phyloP scores from a whole-genome alignment of 2,797 vertebrate genomes.

The Linurgus olivaceus region DNA sequence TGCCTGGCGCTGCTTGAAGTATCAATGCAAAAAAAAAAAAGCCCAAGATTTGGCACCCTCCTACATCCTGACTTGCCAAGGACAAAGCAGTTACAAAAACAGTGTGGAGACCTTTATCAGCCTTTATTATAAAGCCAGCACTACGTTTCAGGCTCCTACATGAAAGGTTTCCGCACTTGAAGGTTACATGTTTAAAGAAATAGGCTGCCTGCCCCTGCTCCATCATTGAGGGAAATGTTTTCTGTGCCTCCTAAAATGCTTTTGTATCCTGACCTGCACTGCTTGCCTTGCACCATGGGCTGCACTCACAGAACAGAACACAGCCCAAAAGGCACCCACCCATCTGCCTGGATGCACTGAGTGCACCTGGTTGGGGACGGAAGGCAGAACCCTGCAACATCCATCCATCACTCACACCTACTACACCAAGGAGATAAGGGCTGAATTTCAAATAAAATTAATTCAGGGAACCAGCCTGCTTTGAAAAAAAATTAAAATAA shows the following conservation, averaged over 20 bases:
- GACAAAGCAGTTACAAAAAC: constrained; percentile 10
- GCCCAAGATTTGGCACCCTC: neutral
- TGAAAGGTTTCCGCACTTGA: neutral
- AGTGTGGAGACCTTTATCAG: constrained; percentile 10
- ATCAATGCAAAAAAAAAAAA: neutral
- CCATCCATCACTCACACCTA: neutral
- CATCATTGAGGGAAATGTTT: neutral
- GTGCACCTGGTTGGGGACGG: fast-evolving
- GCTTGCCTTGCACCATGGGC: neutral
- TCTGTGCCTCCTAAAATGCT: neutral
- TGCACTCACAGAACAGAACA: neutral
- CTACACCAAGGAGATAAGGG: neutral
- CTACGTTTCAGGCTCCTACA: neutral
- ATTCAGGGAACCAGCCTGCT: neutral
- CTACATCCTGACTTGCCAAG: constrained; percentile 17
- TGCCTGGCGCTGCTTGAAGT: neutral
- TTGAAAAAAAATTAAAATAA: neutral
- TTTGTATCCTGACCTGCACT: neutral
- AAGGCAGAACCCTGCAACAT: neutral
- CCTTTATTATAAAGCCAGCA: neutral
- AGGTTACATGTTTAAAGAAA: neutral
- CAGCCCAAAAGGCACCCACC: neutral
- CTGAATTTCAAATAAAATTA: neutral
- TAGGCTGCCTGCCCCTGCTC: neutral
- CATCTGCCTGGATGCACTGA: fast-evolving